A percentile compares a stretch with the other conserved stretches of the same genome.
phyloP scores from a whole-genome alignment of 2,888 invertebrate genomes.

The Apomyelois bistriatella region DNA sequence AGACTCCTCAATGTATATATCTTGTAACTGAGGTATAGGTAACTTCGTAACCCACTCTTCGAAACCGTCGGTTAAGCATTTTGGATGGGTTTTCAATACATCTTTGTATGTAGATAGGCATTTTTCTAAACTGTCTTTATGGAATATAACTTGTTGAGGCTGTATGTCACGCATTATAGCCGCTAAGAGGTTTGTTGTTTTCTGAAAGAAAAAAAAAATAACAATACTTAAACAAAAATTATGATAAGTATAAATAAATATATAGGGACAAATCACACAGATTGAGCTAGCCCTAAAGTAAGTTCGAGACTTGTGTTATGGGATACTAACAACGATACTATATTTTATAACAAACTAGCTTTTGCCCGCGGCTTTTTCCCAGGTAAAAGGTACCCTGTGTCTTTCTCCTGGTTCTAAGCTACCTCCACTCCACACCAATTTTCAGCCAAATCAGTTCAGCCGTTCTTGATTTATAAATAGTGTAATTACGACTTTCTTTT shows the following conservation, averaged over 20 bases:
- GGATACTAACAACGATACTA: too few relatives aligned
- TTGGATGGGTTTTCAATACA: not conserved
- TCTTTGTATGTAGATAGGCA: conserved; percentile 11
- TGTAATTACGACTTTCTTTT: too few relatives aligned
- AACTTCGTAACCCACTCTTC: conserved; percentile 17
- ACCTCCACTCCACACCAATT: too few relatives aligned
- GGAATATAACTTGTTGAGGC: conserved; percentile 21
- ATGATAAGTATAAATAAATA: not conserved
- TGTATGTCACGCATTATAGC: conserved; percentile 27
- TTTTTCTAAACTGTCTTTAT: conserved; percentile 6
- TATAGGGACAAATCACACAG: too few relatives aligned
- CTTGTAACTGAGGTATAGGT: not conserved
- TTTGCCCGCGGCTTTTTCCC: too few relatives aligned
- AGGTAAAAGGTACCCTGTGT: too few relatives aligned
- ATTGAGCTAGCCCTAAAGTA: too few relatives aligned
- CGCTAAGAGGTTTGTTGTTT: conserved; percentile 30
- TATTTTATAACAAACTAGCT: too few relatives aligned
- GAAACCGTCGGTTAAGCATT: not conserved
- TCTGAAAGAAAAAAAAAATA: conserved; percentile 32
- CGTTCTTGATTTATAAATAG: too few relatives aligned
- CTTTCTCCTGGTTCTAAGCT: too few relatives aligned
- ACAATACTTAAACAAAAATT: not conserved
- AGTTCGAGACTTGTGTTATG: too few relatives aligned
- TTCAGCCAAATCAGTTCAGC: too few relatives aligned
- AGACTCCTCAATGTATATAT: not conserved